These are phyloP conservation scores for Syngnathus typhle DNA, from an alignment of 2,113 vertebrate species.

Conservation along the genomic window DNA sequence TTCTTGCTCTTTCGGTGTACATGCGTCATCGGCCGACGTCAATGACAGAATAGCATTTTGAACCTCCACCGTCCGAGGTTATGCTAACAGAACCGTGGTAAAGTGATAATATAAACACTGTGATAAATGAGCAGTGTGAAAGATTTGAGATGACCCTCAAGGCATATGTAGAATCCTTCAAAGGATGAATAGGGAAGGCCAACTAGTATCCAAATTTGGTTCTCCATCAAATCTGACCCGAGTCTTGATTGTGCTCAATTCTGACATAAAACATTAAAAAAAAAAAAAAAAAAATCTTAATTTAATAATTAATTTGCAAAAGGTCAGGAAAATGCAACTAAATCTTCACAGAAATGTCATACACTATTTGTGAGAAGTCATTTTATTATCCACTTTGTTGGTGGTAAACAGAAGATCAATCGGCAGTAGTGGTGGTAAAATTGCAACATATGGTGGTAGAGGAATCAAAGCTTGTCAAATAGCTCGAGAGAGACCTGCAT, in stretches of 20 bases:
- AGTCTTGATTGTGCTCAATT: background rate
- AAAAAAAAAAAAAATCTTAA: background rate
- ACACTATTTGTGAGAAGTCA: too few species aligned
- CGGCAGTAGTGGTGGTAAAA: constrained; percentile 25
- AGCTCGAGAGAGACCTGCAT: constrained; percentile 23
- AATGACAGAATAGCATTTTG: constrained; percentile 50
- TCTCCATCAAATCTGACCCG: background rate
- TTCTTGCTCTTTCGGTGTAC: background rate
- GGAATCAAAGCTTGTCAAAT: background rate
- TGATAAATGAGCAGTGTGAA: constrained; percentile 72
- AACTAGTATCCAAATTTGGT: background rate
- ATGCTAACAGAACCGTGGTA: constrained; percentile 75
- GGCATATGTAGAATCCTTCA: background rate
- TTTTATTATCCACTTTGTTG: background rate
- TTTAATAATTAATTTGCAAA: too few species aligned
- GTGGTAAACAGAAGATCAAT: constrained; percentile 11
- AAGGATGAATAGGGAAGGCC: background rate
- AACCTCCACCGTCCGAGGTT: constrained; percentile 76
- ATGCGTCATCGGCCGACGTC: background rate
- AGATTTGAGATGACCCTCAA: constrained; percentile 47
- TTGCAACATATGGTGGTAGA: constrained; percentile 15
- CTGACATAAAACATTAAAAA: background rate
- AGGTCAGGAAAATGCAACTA: too few species aligned
- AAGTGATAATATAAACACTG: constrained; percentile 76
- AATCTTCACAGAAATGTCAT: too few species aligned